phyloP scores from a whole-genome alignment of 2,113 vertebrate genomes.

The Cyanoliseus patagonus region DNA sequence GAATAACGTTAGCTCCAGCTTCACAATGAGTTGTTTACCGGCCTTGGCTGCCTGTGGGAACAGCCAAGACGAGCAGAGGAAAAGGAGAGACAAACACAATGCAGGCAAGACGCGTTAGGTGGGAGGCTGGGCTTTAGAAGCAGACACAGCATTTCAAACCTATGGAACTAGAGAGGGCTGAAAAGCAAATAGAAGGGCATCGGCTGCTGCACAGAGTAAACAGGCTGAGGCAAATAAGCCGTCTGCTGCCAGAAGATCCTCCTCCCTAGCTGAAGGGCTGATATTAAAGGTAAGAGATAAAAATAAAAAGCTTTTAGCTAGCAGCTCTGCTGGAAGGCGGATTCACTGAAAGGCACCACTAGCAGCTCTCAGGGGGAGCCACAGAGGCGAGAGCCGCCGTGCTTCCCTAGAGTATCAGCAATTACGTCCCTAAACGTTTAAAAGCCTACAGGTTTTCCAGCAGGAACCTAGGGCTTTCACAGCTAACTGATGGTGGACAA shows the following conservation, averaged over 20 bases:
- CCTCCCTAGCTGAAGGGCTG: background rate
- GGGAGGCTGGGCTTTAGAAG: slow-evolving; percentile 38
- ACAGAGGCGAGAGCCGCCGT: background rate
- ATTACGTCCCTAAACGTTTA: background rate
- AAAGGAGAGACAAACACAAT: slow-evolving; percentile 55
- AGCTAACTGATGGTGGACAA: background rate
- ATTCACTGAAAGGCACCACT: background rate
- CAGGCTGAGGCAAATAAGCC: background rate
- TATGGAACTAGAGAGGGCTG: background rate
- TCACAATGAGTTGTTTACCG: slow-evolving; percentile 60
- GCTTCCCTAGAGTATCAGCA: background rate
- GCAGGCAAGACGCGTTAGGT: slow-evolving; percentile 5
- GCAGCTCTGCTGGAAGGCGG: background rate
- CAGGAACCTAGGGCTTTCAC: background rate
- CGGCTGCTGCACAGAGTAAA: background rate
- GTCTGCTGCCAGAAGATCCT: background rate
- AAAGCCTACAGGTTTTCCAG: background rate
- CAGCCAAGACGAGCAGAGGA: slow-evolving; percentile 36
- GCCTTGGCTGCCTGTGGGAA: slow-evolving; percentile 37
- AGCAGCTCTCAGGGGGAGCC: background rate
- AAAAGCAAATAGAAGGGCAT: background rate
- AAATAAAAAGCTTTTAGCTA: background rate
- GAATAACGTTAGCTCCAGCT: background rate
- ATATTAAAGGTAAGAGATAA: slow-evolving; percentile 16
- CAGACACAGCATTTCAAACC: background rate